Base-by-base conservation (phyloP, 2,797 vertebrate genomes). In the Serranus cabrilla region DNA sequence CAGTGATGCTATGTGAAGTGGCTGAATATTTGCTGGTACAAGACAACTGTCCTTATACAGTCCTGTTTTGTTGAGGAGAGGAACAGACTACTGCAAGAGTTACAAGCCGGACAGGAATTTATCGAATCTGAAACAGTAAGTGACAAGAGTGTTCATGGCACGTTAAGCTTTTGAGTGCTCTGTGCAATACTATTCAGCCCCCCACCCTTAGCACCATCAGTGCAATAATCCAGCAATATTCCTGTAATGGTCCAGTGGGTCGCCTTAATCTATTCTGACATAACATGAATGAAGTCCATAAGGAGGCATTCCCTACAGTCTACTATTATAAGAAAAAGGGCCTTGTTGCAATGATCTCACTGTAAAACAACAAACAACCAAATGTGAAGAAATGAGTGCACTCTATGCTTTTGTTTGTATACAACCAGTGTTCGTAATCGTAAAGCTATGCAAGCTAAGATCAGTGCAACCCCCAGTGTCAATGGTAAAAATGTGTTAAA, bases 101-200 rank as follows among this genome's bases (percentile, higher is more conserved):
- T 51, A 71, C 25, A 55, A 75, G 14, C n/a, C 0, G 3, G 60
- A 63, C 42, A 51, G 9, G 40, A 78, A 52, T 63, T 64, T 31
- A 47, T 21, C 10, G 1, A 45, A 66, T 66, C 17, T 6, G 34
- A 77, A 62, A 80, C 81, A 47, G 45, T 57, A 66, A 52, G 78
- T 25, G 47, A 64, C 54, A 71, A 66, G 69, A 68, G 46, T 69
- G 77, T 85, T 75, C 31, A 67, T 76, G 34, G 70, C 45, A 85
- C 65, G 79, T 80, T 91, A 87, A 87, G 85, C 89, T 84, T 81
- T 72, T 88, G 84, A 90, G 85, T 90, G 88, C 78, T 85, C 59
- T 63, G 16, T 59, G 23, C 49, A 63, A 45, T 51, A 49, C 23
- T 58, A 16, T 40, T 37, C 55, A 37, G 56, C 34, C 6, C 49